Evolutionary conservation across 2,797 vertebrate genomes (phyloP), one percentile per base, ranked within the genome.

Genomic region (Spea hammondii): DNA sequence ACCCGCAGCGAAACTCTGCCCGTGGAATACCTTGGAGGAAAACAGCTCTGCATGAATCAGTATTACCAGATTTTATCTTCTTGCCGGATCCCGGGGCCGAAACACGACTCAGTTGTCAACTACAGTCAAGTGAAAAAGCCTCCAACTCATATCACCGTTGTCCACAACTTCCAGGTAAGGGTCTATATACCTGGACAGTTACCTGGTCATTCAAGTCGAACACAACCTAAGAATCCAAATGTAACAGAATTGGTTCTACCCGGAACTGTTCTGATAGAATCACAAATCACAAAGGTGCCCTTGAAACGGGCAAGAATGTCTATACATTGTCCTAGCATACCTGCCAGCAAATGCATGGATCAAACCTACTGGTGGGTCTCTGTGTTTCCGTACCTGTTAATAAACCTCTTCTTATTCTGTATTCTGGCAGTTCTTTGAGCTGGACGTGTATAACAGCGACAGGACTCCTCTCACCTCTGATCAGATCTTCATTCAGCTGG

Each of bases 21-120:
- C 0, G 87, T 97, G 65, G 96, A 99, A 86, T 92, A 94, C 86
- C 85, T 99, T 82, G 93, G 93, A 14, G 95, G 94, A 44, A 95
- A 95, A 86, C 95, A 95, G 0, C 92, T 99, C 64, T 99, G 98
- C 81, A 99, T 99, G 98, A 94, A 97, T 88, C 98, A 99, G 92
- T 99, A 99, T 87, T 96, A 98, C 88, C 94, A 96, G 87, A 94
- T 99, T 86, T 91, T 99, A 79, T 97, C 96, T 0, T 98, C 96
- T 70, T 99, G 98, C 83, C 97, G 97, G 0, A 89, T 99, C 77
- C 98, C 98, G 0, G 97, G 96, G 62, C 92, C 93, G 83, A 98
- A 97, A 90, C 91, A 93, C 57, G 98, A 99, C 83, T 91, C 92
- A 0, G 91, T 99, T 1, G 86, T 95, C 67, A 97, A 94, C 88